Percentiles rank a stretch among this genome's conserved stretches.
Evolutionary conservation across 2,113 vertebrate genomes (phyloP).

Genomic region (human): GRCh38 chrY:13479001-13479500

Average conservation of each 20-base stretch:
- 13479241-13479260: slow-evolving; percentile 89
- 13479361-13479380: background rate
- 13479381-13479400: background rate
- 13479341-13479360: slow-evolving; percentile 46
- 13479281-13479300: slow-evolving; percentile 96
- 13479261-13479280: slow-evolving; percentile 95
- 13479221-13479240: fast-evolving
- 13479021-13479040: fast-evolving
- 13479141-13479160: no score
- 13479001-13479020: background rate
- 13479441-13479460: fast-evolving
- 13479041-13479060: background rate
- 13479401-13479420: background rate
- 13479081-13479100: fast-evolving
- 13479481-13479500: background rate
- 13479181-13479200: fast-evolving
- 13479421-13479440: background rate
- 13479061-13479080: fast-evolving
- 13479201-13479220: fast-evolving
- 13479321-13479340: slow-evolving; percentile 42
- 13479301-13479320: slow-evolving; percentile 95
- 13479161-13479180: background rate
- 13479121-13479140: background rate
- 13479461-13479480: fast-evolving
- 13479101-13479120: fast-evolving